phyloP scores from a whole-genome alignment of 30 jellyfish, hydroid and myxozoan species.

The Aurelia aurita complex sp. Pacific region DNA sequence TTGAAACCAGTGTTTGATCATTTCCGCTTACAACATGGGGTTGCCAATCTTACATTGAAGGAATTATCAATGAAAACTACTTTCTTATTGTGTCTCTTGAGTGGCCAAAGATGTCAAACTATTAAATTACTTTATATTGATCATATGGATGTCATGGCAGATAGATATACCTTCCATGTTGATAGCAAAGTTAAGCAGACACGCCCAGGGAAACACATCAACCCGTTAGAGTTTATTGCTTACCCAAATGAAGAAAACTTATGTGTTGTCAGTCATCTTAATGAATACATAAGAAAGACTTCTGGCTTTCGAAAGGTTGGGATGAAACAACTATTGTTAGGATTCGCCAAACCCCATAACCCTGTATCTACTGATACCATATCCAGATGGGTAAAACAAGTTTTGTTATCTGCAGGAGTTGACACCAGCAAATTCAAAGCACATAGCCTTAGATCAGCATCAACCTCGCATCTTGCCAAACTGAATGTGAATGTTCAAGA shows the following conservation, averaged over 20 bases:
- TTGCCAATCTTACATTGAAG: not conserved
- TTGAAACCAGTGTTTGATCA: not conserved
- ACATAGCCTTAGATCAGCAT: constrained; percentile 43
- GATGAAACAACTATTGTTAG: constrained; percentile 22
- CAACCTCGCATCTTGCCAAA: constrained; percentile 34
- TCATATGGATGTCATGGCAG: constrained; percentile 18
- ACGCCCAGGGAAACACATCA: constrained; percentile 26
- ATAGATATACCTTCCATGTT: constrained; percentile 18
- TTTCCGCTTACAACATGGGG: not conserved
- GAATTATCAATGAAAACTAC: constrained; percentile 17
- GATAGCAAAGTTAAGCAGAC: constrained; percentile 28
- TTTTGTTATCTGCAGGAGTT: constrained; percentile 43
- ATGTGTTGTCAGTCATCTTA: constrained; percentile 34
- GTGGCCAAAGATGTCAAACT: constrained; percentile 55
- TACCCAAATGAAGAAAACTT: constrained; percentile 23
- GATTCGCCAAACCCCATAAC: constrained; percentile 32
- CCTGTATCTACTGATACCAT: constrained; percentile 58
- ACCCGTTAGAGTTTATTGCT: constrained; percentile 36
- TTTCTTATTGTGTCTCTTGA: constrained; percentile 22
- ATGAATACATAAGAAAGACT: constrained; percentile 18
- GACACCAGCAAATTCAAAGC: constrained; percentile 21
- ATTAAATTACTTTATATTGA: constrained; percentile 10
- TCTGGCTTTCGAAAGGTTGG: constrained; percentile 12
- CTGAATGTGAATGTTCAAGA: constrained; percentile 6
- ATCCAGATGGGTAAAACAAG: constrained; percentile 36